Percentiles rank a stretch among this genome's conserved stretches.
Evolutionary conservation across 2,113 vertebrate species (phyloP).

Genomic region (Oxygymnocypris stewartii): DNA sequence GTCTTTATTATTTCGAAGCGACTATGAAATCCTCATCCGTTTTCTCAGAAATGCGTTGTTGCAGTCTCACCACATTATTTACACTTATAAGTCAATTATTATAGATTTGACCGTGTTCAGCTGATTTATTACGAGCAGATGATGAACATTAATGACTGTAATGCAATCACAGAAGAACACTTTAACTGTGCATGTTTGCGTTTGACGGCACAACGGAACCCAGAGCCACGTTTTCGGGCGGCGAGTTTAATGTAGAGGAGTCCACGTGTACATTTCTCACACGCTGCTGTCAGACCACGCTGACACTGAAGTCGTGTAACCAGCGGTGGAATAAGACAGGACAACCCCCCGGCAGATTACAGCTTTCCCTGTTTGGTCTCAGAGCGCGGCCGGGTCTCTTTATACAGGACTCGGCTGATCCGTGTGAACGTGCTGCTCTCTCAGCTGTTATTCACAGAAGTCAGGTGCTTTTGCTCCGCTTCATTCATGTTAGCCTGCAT

Average conservation of each 20-base stretch:
- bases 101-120: neutral
- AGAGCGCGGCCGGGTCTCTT: neutral
- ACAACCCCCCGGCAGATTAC: neutral
- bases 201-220: neutral
- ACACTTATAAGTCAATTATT: neutral
- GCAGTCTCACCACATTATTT: neutral
- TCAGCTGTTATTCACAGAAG: conserved; percentile 15
- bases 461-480: neutral
- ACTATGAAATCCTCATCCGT: too few relatives aligned
- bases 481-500: conserved; percentile 7
- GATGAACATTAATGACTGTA: neutral
- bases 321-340: neutral
- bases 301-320: neutral
- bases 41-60: neutral
- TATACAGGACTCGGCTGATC: neutral
- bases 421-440: conserved; percentile 5
- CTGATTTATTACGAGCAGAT: neutral
- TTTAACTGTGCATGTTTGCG: neutral
- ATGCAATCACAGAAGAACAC: neutral
- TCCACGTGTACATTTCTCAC: neutral
- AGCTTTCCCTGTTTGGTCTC: neutral
- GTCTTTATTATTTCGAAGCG: neutral
- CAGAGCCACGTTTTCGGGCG: neutral
- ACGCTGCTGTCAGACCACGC: neutral
- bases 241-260: conserved; percentile 15